These are phyloP conservation scores for Metellina segmentata DNA, from an alignment of 2,888 invertebrate species.

Conservation along the genomic window DNA sequence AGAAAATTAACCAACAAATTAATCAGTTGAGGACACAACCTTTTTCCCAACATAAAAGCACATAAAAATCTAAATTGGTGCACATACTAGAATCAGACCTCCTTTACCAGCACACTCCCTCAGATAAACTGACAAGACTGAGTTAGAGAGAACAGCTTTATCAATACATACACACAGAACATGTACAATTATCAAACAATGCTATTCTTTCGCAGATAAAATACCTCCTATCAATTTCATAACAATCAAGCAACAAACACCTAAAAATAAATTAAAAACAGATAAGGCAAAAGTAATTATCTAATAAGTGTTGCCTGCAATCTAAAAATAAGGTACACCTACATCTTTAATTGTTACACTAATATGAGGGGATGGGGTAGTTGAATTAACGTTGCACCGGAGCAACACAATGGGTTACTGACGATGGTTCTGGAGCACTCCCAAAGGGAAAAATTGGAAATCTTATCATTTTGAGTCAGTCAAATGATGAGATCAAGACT, in stretches of 20 bases:
- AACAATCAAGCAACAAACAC: neutral
- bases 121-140: neutral
- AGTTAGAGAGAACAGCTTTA: neutral
- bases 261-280: neutral
- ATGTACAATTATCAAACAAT: neutral
- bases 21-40: neutral
- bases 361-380: too few species aligned
- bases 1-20: neutral
- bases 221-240: neutral
- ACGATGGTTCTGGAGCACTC: too few species aligned
- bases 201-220: neutral
- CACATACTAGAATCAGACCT: neutral
- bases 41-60: neutral
- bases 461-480: too few species aligned
- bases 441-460: too few species aligned
- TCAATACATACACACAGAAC: neutral
- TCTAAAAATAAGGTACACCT: too few species aligned
- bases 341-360: too few species aligned
- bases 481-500: too few species aligned
- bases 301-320: too few species aligned
- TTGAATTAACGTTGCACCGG: too few species aligned
- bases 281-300: neutral
- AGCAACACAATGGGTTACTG: too few species aligned
- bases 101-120: neutral
- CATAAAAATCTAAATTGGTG: neutral